phyloP scores from a whole-genome alignment of 2,888 invertebrate genomes.

The Polyploca ridens region DNA sequence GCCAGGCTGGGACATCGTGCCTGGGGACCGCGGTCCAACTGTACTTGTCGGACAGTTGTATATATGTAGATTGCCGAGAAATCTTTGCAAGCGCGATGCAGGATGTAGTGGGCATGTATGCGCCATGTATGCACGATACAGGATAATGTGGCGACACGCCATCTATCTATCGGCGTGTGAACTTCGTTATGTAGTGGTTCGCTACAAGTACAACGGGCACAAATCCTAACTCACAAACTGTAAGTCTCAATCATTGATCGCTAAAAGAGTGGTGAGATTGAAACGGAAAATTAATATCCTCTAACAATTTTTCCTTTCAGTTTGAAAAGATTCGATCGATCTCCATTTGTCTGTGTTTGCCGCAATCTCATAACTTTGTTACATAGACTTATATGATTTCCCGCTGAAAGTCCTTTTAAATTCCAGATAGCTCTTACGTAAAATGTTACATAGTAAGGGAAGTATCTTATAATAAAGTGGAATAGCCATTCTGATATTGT shows the following conservation, averaged over 20 bases:
- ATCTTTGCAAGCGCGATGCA: no score
- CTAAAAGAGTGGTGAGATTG: conserved; percentile 8
- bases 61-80: no score
- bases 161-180: no score
- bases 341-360: conserved; percentile 11
- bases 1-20: no score
- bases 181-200: no score
- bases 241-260: not conserved
- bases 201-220: not conserved
- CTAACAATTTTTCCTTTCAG: not conserved
- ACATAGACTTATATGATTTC: not conserved
- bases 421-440: not conserved
- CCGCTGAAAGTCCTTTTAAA: not conserved
- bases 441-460: not conserved
- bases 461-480: not conserved
- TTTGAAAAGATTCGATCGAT: conserved; percentile 4
- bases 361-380: conserved; percentile 14
- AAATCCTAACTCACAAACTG: not conserved
- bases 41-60: no score
- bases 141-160: no score
- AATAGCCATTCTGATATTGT: no score
- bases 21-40: no score
- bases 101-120: no score
- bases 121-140: no score
- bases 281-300: conserved; percentile 8